Conservation (phyloP, 2,113 vertebrate species). For the Erythrocercus mccallii region DNA sequence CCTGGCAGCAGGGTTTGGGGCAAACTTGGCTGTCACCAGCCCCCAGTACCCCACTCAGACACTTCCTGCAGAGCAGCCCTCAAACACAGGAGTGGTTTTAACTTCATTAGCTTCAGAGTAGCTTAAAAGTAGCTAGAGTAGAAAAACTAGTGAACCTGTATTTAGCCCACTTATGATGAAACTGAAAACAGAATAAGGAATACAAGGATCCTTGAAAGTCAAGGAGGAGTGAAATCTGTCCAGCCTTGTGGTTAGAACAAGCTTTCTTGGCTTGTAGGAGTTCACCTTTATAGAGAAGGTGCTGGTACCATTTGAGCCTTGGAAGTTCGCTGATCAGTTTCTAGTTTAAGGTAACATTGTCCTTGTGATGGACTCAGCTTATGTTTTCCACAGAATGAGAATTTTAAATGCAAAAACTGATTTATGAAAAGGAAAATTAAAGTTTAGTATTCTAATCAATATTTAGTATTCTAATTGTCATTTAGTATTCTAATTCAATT, state of each 20-base stretch:
- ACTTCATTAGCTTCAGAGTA: background rate
- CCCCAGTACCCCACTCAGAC: background rate
- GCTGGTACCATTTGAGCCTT: background rate
- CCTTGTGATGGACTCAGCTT: rapidly evolving
- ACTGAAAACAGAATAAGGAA: background rate
- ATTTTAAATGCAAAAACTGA: background rate
- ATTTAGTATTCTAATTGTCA: no score
- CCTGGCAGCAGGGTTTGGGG: background rate
- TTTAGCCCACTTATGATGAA: background rate
- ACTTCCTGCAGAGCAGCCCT: background rate
- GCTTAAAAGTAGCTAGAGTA: background rate
- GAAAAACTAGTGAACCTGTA: background rate
- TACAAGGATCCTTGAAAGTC: background rate
- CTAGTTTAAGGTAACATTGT: background rate
- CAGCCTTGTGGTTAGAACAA: background rate
- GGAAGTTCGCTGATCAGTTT: background rate
- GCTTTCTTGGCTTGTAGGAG: background rate
- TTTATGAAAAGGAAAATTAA: background rate
- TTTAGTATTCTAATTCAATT: no score
- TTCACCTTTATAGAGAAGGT: background rate
- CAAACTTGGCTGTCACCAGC: background rate
- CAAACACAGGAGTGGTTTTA: background rate
- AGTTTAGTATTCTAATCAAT: background rate
- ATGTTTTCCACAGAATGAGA: background rate
- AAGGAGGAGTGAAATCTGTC: background rate